A percentile compares a stretch with the other conserved stretches of the same genome.
These are phyloP conservation scores for Pterophyllum scalare DNA, from an alignment of 2,113 vertebrate species.

Conservation along the genomic window DNA sequence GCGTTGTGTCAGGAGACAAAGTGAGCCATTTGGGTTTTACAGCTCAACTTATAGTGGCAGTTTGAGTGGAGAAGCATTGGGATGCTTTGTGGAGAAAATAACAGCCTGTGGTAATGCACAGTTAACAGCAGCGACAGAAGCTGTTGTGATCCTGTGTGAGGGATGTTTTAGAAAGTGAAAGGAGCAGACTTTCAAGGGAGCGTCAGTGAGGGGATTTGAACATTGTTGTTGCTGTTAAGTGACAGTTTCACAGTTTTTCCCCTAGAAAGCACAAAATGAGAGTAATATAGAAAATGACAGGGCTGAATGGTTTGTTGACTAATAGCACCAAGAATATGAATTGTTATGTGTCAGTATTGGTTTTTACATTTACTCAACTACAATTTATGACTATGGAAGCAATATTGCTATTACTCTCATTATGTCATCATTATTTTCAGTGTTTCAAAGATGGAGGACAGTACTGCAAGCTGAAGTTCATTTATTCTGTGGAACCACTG, in stretches of 20 bases:
- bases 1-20: conserved; percentile 14
- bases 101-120: conserved; percentile 30
- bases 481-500: neutral
- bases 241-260: neutral
- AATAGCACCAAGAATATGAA: neutral
- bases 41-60: conserved; percentile 7
- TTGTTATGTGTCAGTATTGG: neutral
- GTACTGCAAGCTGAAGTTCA: neutral
- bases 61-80: conserved; percentile 23
- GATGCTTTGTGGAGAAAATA: conserved; percentile 6
- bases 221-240: neutral
- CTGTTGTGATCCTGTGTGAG: conserved; percentile 25
- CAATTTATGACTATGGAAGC: neutral
- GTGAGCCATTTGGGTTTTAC: conserved; percentile 15
- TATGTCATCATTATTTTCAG: neutral
- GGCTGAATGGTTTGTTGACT: neutral
- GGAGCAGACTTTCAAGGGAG: conserved; percentile 27
- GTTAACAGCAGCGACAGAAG: conserved; percentile 43
- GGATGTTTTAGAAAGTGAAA: conserved; percentile 26
- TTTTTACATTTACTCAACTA: neutral
- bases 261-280: neutral
- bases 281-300: neutral
- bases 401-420: neutral
- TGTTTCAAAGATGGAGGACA: conserved; percentile 7
- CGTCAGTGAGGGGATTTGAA: conserved; percentile 8